These are phyloP conservation scores for Ambastaia sidthimunki DNA, from an alignment of 2,797 vertebrate genomes.

Conservation along the genomic window DNA sequence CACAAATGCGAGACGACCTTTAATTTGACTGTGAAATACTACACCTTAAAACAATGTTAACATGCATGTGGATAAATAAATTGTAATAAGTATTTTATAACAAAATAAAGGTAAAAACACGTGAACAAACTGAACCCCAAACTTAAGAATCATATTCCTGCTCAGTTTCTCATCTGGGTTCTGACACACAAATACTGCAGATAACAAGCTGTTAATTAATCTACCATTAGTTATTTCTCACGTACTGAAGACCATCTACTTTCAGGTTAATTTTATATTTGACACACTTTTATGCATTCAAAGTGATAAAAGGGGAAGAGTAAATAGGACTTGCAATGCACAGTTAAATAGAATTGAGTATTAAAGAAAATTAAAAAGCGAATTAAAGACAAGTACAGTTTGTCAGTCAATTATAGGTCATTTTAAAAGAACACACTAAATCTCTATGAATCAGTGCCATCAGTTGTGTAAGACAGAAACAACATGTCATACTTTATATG, in stretches of 20 bases:
- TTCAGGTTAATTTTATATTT: background rate
- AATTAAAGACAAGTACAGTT: background rate
- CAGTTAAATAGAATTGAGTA: too few relatives aligned
- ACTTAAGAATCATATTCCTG: background rate
- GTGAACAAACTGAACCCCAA: background rate
- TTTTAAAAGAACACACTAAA: background rate
- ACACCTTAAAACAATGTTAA: slow-evolving; percentile 49
- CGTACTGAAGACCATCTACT: background rate
- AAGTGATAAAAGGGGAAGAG: too few relatives aligned
- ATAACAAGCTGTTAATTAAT: slow-evolving; percentile 5
- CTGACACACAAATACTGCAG: background rate
- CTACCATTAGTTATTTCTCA: background rate
- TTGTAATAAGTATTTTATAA: slow-evolving; percentile 35
- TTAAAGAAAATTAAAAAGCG: too few relatives aligned
- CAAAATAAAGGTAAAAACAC: background rate
- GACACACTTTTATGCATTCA: background rate
- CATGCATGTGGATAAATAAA: slow-evolving; percentile 42
- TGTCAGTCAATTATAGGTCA: background rate
- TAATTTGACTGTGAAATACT: slow-evolving; percentile 61
- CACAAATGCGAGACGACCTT: slow-evolving; percentile 25
- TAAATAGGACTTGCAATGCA: too few relatives aligned
- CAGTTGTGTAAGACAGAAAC: background rate
- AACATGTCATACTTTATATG: background rate
- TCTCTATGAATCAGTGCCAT: background rate
- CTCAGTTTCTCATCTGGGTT: background rate